phyloP scores from a whole-genome alignment of 1,140 invertebrate genomes.

The Spodoptera litura region DNA sequence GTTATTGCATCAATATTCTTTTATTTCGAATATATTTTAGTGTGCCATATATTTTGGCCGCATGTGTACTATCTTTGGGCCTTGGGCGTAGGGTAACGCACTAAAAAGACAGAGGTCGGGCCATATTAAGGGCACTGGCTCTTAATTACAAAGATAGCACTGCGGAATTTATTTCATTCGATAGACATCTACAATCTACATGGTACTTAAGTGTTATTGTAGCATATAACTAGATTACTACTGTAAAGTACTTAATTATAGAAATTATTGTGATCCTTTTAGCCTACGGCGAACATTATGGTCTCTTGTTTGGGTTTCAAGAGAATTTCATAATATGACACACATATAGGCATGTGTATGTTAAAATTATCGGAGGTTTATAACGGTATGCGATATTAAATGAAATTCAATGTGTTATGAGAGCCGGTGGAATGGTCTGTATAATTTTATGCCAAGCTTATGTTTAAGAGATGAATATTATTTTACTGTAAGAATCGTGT shows the following conservation, averaged over 20 bases:
- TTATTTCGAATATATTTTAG: slow-evolving; percentile 28
- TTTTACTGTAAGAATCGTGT: slow-evolving; percentile 15
- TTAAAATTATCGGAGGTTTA: slow-evolving; percentile 29
- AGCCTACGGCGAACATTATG: slow-evolving; percentile 9
- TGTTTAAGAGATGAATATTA: slow-evolving; percentile 12
- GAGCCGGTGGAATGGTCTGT: slow-evolving; percentile 1
- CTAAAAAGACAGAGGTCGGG: slow-evolving; percentile 40
- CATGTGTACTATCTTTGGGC: neutral
- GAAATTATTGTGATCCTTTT: slow-evolving; percentile 49
- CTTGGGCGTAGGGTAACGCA: neutral
- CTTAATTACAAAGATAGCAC: slow-evolving; percentile 54
- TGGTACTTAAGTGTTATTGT: slow-evolving; percentile 52
- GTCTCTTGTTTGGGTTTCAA: slow-evolving; percentile 12
- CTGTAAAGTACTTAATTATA: slow-evolving; percentile 50
- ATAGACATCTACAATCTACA: slow-evolving; percentile 46
- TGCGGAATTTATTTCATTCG: slow-evolving; percentile 53
- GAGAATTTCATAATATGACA: slow-evolving; percentile 27
- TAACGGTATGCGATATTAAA: slow-evolving; percentile 25
- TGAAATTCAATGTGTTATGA: slow-evolving; percentile 26
- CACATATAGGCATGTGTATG: neutral
- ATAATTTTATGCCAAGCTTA: slow-evolving; percentile 6
- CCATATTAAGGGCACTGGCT: slow-evolving; percentile 50
- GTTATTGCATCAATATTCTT: slow-evolving; percentile 20
- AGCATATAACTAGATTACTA: slow-evolving; percentile 50
- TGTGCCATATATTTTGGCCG: slow-evolving; percentile 15